A percentile compares a stretch with the other conserved stretches of the same genome.
phyloP scores from a whole-genome alignment of 1,140 invertebrate species.

The Drosophila suzukii region DNA sequence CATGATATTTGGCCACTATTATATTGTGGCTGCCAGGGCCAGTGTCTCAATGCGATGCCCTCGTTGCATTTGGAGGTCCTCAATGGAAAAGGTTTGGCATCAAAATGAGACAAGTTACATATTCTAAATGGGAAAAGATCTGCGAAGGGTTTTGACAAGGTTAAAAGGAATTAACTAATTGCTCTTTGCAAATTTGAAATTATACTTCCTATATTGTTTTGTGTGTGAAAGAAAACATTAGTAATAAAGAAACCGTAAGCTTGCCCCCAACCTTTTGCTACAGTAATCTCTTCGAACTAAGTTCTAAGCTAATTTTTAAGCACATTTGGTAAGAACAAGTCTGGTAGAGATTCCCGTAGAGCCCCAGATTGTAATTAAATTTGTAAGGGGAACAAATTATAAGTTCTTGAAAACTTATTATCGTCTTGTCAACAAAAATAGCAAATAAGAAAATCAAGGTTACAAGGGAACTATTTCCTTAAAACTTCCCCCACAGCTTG shows the following conservation, averaged over 20 bases:
- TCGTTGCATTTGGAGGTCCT: conserved; percentile 15
- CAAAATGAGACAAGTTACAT: background rate
- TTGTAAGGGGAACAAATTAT: background rate
- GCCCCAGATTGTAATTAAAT: no score
- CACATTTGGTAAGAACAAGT: no score
- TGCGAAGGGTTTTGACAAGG: background rate
- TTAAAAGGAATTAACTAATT: background rate
- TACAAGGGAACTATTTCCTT: conserved; percentile 18
- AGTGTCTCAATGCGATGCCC: conserved; percentile 33
- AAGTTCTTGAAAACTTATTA: conserved; percentile 3
- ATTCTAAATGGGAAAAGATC: background rate
- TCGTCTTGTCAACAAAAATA: background rate
- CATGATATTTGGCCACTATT: conserved; percentile 66
- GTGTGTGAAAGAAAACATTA: no score
- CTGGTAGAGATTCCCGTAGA: no score
- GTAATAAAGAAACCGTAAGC: no score
- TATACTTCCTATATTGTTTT: no score
- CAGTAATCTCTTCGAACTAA: no score
- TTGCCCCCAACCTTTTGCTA: no score
- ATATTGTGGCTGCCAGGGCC: conserved; percentile 10
- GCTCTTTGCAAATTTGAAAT: no score
- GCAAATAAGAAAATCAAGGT: conserved; percentile 41
- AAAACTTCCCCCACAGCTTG: conserved; percentile 21
- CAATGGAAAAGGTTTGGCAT: background rate
- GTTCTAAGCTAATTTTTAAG: background rate